These are phyloP conservation scores for Perca flavescens DNA, from an alignment of 2,113 vertebrate genomes.

Conservation along the genomic window DNA sequence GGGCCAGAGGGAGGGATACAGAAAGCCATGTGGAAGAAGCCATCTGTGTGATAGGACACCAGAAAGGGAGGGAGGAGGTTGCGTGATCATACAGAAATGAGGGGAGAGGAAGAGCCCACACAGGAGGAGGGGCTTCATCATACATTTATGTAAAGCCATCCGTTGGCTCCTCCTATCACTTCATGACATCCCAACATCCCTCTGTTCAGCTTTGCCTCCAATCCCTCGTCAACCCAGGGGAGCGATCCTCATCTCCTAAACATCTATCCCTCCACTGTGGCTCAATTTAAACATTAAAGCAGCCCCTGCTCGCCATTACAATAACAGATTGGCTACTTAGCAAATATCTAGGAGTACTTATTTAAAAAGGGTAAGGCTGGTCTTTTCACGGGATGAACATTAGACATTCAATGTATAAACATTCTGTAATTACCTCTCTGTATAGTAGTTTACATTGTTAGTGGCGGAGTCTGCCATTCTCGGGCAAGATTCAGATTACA, in stretches of 20 bases:
- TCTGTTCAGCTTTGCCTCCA: slow-evolving; percentile 19
- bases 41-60: slow-evolving; percentile 36
- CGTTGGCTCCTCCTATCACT: slow-evolving; percentile 20
- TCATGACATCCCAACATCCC: slow-evolving; percentile 30
- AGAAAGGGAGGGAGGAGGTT: slow-evolving; percentile 17
- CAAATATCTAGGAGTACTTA: neutral
- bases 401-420: too few relatives aligned
- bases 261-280: neutral
- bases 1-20: neutral
- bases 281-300: neutral
- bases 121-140: slow-evolving; percentile 38
- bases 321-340: neutral
- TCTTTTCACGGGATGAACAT: neutral
- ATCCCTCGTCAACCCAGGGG: neutral
- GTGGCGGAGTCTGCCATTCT: neutral
- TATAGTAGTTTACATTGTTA: neutral
- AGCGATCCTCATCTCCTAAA: neutral
- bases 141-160: slow-evolving; percentile 33
- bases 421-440: neutral
- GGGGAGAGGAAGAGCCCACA: slow-evolving; percentile 20
- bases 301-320: neutral
- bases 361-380: neutral
- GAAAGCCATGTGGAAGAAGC: slow-evolving; percentile 29
- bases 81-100: slow-evolving; percentile 60
- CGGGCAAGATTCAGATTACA: neutral